These are phyloP conservation scores for Rhaphigaster nebulosa DNA, from an alignment of 2,888 invertebrate genomes.

Conservation along the genomic window DNA sequence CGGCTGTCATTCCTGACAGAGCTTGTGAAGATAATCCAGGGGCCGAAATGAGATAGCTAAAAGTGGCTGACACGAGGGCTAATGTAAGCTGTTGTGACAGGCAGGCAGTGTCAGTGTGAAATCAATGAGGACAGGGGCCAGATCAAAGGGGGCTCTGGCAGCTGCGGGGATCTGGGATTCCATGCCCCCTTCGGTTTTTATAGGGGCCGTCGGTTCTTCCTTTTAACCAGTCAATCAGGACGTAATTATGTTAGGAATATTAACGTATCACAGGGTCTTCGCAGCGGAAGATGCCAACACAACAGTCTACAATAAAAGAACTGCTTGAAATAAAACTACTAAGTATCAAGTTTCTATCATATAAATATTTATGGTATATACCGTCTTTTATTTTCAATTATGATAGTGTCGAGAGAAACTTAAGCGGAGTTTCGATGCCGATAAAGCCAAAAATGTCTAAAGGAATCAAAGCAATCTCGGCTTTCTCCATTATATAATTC, in stretches of 20 bases:
- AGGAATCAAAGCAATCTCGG: too few relatives aligned
- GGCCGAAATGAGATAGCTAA: constrained; percentile 16
- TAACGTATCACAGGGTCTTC: neutral
- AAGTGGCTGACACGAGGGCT: constrained; percentile 28
- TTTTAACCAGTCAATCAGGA: neutral
- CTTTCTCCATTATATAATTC: too few relatives aligned
- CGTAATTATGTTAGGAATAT: neutral
- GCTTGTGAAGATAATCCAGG: constrained; percentile 19
- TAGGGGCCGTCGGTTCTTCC: neutral
- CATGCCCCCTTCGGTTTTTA: neutral
- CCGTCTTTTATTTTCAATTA: too few relatives aligned
- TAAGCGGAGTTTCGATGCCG: too few relatives aligned
- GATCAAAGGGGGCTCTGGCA: neutral
- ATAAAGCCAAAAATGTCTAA: too few relatives aligned
- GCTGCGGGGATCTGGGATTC: neutral
- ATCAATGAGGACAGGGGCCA: constrained; percentile 38
- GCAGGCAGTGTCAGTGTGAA: neutral
- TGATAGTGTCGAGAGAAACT: too few relatives aligned
- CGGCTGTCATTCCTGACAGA: neutral
- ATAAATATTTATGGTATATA: too few relatives aligned
- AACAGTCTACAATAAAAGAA: neutral
- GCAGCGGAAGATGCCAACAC: neutral
- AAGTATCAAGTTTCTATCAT: too few relatives aligned
- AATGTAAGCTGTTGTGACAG: constrained; percentile 32
- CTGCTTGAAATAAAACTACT: too few relatives aligned